These are phyloP conservation scores for Ascidia mentula DNA, from an alignment of 23 tunicate species.

Conservation along the genomic window DNA sequence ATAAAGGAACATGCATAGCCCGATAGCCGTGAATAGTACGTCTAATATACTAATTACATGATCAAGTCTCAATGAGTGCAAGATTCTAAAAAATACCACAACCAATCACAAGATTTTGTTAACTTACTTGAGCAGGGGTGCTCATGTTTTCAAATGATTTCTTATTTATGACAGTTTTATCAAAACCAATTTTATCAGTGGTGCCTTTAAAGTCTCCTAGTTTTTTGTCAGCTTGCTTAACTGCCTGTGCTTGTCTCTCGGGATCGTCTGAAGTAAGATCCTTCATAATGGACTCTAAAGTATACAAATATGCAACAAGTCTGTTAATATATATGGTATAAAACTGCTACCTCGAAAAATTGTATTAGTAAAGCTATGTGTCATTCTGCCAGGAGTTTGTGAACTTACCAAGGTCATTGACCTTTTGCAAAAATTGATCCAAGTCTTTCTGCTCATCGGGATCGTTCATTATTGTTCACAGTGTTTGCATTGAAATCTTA, in stretches of 20 bases:
- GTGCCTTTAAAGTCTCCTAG: conserved; percentile 12
- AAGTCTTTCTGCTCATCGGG: conserved; percentile 47
- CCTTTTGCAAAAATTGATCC: conserved; percentile 70
- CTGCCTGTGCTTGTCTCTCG: conserved; percentile 42
- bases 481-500: no score
- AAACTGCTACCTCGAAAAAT: no score
- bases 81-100: no score
- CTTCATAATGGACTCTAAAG: conserved; percentile 52
- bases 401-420: conserved; percentile 45
- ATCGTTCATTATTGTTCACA: conserved; percentile 21
- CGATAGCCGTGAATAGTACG: no score
- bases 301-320: background rate
- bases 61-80: no score
- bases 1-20: no score
- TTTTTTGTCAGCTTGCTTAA: conserved; percentile 62
- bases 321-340: no score
- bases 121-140: background rate
- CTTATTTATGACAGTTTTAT: conserved; percentile 64
- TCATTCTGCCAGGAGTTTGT: no score
- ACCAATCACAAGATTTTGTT: background rate
- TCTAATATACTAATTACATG: no score
- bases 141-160: conserved; percentile 52
- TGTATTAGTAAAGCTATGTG: no score
- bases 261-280: conserved; percentile 49
- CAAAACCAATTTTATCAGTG: conserved; percentile 40